Conservation (phyloP, 2,113 vertebrate genomes). For the Phyllostomus hastatus region DNA sequence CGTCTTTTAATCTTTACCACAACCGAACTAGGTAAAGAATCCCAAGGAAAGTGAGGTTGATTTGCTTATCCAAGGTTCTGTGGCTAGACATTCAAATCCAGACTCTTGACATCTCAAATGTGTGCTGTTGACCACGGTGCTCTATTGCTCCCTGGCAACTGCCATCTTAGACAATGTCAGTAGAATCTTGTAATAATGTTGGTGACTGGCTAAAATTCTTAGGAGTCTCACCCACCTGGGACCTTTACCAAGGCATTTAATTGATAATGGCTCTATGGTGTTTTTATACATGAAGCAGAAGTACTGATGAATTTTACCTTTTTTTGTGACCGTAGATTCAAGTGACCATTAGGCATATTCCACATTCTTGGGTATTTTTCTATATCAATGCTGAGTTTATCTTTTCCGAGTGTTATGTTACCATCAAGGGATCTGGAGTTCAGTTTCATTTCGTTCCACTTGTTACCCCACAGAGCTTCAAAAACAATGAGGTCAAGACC, state of each 20-base stretch:
- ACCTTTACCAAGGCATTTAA: not conserved
- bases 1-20: not conserved
- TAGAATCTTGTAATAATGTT: not conserved
- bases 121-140: not conserved
- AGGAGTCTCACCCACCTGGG: not conserved
- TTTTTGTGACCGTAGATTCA: not conserved
- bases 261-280: not conserved
- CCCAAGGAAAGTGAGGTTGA: not conserved
- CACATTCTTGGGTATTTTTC: not conserved
- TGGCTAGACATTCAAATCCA: not conserved
- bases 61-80: not conserved
- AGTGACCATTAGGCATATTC: not conserved
- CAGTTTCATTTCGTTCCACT: not conserved
- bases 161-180: not conserved
- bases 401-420: not conserved
- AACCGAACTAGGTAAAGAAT: not conserved
- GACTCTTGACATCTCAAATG: not conserved
- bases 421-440: not conserved
- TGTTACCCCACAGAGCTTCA: not conserved
- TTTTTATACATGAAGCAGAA: not conserved
- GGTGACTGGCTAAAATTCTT: not conserved
- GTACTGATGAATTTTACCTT: not conserved
- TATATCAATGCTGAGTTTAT: not conserved
- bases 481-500: not conserved
- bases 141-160: not conserved